Conservation (phyloP, 2,888 invertebrate species). For the Spodoptera exigua region DNA sequence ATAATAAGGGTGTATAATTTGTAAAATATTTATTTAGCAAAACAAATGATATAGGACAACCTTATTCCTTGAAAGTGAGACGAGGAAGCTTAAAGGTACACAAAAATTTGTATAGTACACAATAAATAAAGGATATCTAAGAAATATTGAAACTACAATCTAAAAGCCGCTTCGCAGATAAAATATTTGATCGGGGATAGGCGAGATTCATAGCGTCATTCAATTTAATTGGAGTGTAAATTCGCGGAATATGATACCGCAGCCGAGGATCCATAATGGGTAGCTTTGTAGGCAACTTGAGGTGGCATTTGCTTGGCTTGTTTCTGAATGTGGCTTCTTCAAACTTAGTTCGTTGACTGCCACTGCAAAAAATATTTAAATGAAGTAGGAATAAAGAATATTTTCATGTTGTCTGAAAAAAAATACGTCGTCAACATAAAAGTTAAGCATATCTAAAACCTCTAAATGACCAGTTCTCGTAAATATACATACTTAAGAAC, state of each 20-base stretch:
- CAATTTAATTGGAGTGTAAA: conserved; percentile 60
- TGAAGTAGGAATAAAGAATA: conserved; percentile 16
- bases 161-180: conserved; percentile 57
- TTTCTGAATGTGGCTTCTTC: conserved; percentile 80
- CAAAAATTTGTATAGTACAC: conserved; percentile 45
- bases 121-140: conserved; percentile 54
- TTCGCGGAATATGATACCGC: conserved; percentile 69
- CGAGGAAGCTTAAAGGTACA: conserved; percentile 66
- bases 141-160: conserved; percentile 51
- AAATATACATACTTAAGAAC: no score
- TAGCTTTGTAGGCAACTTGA: conserved; percentile 62
- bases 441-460: no score
- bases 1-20: conserved; percentile 47
- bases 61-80: conserved; percentile 82
- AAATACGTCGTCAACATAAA: no score
- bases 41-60: conserved; percentile 70
- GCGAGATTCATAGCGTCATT: conserved; percentile 51
- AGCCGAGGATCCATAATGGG: conserved; percentile 70
- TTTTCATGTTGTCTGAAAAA: no score
- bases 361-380: conserved; percentile 67
- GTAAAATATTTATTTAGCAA: conserved; percentile 65
- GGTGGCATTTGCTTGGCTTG: conserved; percentile 74
- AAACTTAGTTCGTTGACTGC: conserved; percentile 84
- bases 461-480: no score
- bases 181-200: conserved; percentile 56